Conservation (phyloP, 2,888 invertebrate species). For the Automeris io region DNA sequence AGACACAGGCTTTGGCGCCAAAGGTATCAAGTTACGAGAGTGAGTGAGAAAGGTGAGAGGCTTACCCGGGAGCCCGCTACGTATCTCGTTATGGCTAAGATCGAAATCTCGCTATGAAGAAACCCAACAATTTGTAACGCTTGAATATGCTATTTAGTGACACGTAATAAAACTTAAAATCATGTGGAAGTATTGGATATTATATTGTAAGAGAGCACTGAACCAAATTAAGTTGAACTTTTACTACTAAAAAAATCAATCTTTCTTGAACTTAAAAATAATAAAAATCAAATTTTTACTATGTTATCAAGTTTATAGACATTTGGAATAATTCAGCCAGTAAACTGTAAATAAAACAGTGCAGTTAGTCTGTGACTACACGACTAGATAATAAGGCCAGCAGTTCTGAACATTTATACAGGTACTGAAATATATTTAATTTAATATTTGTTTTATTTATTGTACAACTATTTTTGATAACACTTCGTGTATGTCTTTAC, state of each 20-base stretch:
- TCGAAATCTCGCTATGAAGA: slow-evolving; percentile 46
- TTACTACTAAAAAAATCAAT: neutral
- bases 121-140: slow-evolving; percentile 43
- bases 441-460: neutral
- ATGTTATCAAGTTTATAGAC: neutral
- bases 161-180: slow-evolving; percentile 5
- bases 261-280: no score
- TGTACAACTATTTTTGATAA: neutral
- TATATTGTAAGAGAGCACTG: neutral
- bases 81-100: slow-evolving; percentile 54
- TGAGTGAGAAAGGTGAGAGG: slow-evolving; percentile 50
- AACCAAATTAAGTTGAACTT: neutral
- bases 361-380: slow-evolving; percentile 8
- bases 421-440: neutral
- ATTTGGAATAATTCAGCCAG: slow-evolving; percentile 11
- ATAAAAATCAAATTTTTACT: neutral
- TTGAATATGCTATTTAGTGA: slow-evolving; percentile 19
- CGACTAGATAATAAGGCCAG: slow-evolving; percentile 5
- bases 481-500: no score
- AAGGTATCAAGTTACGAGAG: slow-evolving; percentile 25
- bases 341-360: slow-evolving; percentile 22
- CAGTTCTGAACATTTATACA: neutral
- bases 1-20: slow-evolving; percentile 59
- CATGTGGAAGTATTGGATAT: slow-evolving; percentile 3
- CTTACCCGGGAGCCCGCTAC: slow-evolving; percentile 69